Conservation (phyloP, 2,113 vertebrate genomes). For the Struthio camelus region DNA sequence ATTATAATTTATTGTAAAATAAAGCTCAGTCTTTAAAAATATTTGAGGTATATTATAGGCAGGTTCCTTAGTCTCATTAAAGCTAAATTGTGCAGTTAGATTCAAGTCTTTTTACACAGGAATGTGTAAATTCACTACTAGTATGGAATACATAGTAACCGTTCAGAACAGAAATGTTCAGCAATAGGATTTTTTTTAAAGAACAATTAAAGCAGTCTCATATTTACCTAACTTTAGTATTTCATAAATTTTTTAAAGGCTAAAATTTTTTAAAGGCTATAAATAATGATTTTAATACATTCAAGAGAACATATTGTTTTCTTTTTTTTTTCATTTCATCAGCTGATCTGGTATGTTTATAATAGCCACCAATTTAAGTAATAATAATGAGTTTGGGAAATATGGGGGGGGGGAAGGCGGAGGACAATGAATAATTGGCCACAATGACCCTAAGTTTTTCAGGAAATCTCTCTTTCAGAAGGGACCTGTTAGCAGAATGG, state of each 20-base stretch:
- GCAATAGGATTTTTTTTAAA: background rate
- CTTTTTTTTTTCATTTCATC: background rate
- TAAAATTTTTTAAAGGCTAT: background rate
- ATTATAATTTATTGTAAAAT: background rate
- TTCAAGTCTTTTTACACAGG: background rate
- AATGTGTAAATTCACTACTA: background rate
- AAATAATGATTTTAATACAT: background rate
- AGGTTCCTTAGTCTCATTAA: background rate
- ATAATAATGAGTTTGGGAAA: background rate
- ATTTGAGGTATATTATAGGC: background rate
- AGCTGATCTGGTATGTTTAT: background rate
- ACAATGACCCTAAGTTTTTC: background rate
- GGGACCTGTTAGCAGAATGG: background rate
- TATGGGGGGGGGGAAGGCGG: no score
- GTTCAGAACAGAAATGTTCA: no score
- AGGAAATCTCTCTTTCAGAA: background rate
- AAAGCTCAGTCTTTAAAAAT: background rate
- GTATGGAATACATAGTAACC: background rate
- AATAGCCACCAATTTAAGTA: background rate
- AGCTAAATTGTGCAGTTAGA: background rate
- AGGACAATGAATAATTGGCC: background rate
- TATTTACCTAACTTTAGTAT: background rate
- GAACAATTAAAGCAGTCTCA: background rate
- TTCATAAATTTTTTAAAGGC: background rate
- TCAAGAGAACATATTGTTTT: background rate